Percentiles rank a stretch among this genome's conserved stretches.
These are phyloP conservation scores for Akabosia matsudoensis DNA, from an alignment of 1,140 invertebrate species.

Conservation along the genomic window DNA sequence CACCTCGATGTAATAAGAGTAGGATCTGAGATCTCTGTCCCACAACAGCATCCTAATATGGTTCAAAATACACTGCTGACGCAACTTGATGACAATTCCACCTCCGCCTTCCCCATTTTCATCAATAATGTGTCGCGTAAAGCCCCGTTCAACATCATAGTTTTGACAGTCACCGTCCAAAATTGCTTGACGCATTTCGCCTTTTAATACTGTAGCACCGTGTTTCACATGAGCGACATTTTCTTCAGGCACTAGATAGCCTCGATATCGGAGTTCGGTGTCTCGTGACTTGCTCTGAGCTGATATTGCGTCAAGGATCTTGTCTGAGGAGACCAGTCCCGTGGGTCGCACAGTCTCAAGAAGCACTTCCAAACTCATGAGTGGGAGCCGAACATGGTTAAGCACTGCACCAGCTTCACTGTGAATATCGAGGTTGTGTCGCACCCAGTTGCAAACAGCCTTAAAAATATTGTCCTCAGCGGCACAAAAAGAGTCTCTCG, in stretches of 20 bases:
- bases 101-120: conserved; percentile 65
- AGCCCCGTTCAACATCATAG: conserved; percentile 89
- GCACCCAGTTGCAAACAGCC: conserved; percentile 81
- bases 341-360: conserved; percentile 82
- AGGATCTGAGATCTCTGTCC: conserved; percentile 88
- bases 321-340: conserved; percentile 78
- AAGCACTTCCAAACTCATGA: conserved; percentile 83
- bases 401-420: conserved; percentile 43
- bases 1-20: conserved; percentile 95
- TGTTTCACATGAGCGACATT: conserved; percentile 78
- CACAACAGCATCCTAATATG: conserved; percentile 87
- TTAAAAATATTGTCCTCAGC: conserved; percentile 92
- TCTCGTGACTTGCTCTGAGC: conserved; percentile 68
- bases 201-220: conserved; percentile 76
- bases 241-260: conserved; percentile 77
- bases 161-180: conserved; percentile 80
- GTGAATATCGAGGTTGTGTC: conserved; percentile 67
- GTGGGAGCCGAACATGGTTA: conserved; percentile 69
- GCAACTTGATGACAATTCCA: conserved; percentile 84
- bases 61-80: conserved; percentile 86
- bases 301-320: conserved; percentile 82
- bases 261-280: conserved; percentile 76
- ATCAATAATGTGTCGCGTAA: conserved; percentile 83
- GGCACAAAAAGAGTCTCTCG: conserved; percentile 91
- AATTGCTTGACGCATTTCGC: conserved; percentile 80